Conservation (phyloP, 2,888 invertebrate genomes). For the Conops quadrifasciatus region DNA sequence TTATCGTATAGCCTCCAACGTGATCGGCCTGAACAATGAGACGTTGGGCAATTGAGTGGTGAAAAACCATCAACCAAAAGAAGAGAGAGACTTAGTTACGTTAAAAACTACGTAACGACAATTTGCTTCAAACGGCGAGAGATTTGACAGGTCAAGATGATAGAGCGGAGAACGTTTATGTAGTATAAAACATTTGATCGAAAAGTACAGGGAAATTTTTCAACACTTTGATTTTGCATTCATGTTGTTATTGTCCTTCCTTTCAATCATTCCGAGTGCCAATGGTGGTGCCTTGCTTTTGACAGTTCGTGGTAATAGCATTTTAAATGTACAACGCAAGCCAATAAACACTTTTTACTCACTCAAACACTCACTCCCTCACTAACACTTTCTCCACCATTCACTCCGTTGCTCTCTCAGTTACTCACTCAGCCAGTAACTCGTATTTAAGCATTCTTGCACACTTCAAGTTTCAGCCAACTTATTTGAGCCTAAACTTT, state of each 20-base stretch:
- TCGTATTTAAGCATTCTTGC: background rate
- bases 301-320: constrained; percentile 17
- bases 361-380: background rate
- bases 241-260: background rate
- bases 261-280: no score
- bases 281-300: constrained; percentile 1
- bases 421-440: background rate
- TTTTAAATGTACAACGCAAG: constrained; percentile 25
- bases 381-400: background rate
- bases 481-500: no score
- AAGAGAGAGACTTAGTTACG: background rate
- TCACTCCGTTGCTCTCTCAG: background rate
- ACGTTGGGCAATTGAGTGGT: no score
- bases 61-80: no score
- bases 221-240: background rate
- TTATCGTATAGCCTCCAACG: constrained; percentile 13
- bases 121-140: no score
- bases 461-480: no score
- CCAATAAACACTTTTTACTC: constrained; percentile 16
- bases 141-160: no score
- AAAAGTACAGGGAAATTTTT: background rate
- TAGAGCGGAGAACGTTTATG: no score
- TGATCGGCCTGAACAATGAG: constrained; percentile 9
- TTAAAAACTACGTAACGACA: background rate
- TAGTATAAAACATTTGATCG: no score